Percentiles rank a stretch among this genome's conserved stretches.
Evolutionary conservation across 2,888 invertebrate species (phyloP).

Genomic region (Toxonevra muliebris): DNA sequence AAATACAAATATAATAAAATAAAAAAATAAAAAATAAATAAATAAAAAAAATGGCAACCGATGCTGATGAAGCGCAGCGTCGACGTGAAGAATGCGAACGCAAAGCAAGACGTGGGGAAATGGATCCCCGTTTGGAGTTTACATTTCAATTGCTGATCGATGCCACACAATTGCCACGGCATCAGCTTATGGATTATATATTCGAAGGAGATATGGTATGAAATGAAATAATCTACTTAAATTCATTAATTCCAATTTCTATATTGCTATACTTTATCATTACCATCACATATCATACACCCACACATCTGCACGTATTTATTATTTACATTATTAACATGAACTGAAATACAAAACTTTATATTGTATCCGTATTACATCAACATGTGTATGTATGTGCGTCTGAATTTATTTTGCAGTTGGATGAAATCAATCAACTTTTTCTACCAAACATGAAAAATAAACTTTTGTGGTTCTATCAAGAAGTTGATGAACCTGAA

Average conservation of each 20-base stretch:
- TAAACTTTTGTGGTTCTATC: constrained; percentile 88
- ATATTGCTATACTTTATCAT: not conserved
- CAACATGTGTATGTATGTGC: not conserved
- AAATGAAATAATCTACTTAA: too few species aligned
- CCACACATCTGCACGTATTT: constrained; percentile 1
- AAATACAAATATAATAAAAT: not conserved
- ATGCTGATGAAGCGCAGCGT: constrained; percentile 68
- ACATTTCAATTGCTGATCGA: constrained; percentile 88
- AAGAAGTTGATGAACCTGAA: constrained; percentile 81
- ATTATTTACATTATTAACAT: constrained; percentile 2
- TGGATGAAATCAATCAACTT: constrained; percentile 88
- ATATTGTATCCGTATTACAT: not conserved
- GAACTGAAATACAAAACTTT: not conserved
- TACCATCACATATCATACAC: not conserved
- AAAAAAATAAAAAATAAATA: not conserved
- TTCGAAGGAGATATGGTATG: constrained; percentile 88
- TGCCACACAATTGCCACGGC: constrained; percentile 80
- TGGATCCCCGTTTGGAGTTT: constrained; percentile 91
- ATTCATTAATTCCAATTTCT: too few species aligned
- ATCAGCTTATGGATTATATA: constrained; percentile 90
- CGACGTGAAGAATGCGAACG: constrained; percentile 92
- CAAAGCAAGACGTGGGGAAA: constrained; percentile 88
- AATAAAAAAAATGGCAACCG: constrained; percentile 46
- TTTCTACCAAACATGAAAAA: constrained; percentile 86
- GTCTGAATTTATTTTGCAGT: constrained; percentile 63